Evolutionary conservation across 64 coral and sea anemone species (phyloP).

Genomic region (Catalaphyllia jardinei): DNA sequence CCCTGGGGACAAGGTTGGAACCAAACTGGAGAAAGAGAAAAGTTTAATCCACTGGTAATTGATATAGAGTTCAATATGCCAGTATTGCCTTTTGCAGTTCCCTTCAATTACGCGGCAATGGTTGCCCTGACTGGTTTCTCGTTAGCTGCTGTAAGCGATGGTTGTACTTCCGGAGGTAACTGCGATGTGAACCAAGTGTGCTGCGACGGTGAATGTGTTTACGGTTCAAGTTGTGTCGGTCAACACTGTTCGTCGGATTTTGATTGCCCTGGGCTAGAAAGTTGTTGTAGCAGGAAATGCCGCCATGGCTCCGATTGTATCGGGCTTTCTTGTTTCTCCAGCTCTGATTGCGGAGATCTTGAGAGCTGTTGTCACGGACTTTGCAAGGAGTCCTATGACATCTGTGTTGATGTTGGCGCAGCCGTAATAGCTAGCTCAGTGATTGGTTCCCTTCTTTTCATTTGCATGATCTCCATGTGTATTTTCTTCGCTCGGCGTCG

Average conservation of each 20-base stretch:
- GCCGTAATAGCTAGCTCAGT: neutral
- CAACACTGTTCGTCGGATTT: neutral
- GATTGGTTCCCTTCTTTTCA: neutral
- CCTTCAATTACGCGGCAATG: no score
- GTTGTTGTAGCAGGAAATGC: neutral
- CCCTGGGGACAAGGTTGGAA: no score
- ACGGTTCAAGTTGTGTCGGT: neutral
- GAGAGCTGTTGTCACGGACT: neutral
- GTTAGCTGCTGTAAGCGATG: neutral
- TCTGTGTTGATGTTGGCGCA: neutral
- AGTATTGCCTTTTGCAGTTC: neutral
- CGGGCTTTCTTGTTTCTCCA: neutral
- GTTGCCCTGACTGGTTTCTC: no score
- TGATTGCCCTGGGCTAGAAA: neutral
- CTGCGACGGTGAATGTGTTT: neutral
- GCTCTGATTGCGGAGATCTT: neutral
- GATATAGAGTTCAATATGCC: neutral
- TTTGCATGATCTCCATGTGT: neutral
- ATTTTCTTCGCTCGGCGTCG: neutral
- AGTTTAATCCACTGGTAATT: no score
- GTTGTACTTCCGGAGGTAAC: neutral
- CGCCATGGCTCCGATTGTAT: neutral
- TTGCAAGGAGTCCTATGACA: neutral
- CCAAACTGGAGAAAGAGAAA: no score
- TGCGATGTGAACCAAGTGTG: neutral